These are phyloP conservation scores for Brachyptera putata DNA, from an alignment of 2,888 invertebrate species.

Conservation along the genomic window DNA sequence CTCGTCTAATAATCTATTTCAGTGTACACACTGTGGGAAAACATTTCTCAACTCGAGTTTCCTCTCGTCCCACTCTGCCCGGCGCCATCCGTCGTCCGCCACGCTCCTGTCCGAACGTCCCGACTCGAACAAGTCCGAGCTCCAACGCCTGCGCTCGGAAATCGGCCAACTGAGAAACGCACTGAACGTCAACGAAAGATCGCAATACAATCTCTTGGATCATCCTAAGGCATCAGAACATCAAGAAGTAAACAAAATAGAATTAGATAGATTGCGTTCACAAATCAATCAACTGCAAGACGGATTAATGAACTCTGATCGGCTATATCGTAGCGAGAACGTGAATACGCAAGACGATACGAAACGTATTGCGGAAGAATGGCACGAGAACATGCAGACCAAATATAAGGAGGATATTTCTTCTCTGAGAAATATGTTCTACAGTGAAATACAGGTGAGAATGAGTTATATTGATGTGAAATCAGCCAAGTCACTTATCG, in stretches of 20 bases:
- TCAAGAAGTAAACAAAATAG: too few species aligned
- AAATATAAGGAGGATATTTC: constrained; percentile 40
- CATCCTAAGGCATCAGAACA: too few species aligned
- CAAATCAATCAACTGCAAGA: constrained; percentile 60
- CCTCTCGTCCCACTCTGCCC: constrained; percentile 57
- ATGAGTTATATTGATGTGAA: too few species aligned
- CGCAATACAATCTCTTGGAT: too few species aligned
- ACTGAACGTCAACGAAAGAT: background rate
- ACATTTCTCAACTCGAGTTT: constrained; percentile 61
- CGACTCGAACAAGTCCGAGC: constrained; percentile 50
- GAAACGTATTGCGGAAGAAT: constrained; percentile 48
- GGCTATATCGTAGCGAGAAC: constrained; percentile 29
- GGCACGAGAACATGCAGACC: constrained; percentile 38
- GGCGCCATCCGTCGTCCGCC: constrained; percentile 51
- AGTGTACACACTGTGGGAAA: constrained; percentile 64
- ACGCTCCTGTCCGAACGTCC: background rate
- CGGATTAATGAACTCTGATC: constrained; percentile 55
- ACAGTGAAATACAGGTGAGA: constrained; percentile 42
- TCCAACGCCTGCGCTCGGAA: constrained; percentile 59
- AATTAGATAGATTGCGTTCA: background rate
- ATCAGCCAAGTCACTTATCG: too few species aligned
- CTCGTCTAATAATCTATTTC: too few species aligned
- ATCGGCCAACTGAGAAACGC: background rate
- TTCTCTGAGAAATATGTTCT: constrained; percentile 39
- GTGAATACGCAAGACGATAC: constrained; percentile 43